Evolutionary conservation across 2,797 vertebrate genomes (phyloP), one percentile per base, ranked within the genome.

Genomic region (Numenius phaeopus): DNA sequence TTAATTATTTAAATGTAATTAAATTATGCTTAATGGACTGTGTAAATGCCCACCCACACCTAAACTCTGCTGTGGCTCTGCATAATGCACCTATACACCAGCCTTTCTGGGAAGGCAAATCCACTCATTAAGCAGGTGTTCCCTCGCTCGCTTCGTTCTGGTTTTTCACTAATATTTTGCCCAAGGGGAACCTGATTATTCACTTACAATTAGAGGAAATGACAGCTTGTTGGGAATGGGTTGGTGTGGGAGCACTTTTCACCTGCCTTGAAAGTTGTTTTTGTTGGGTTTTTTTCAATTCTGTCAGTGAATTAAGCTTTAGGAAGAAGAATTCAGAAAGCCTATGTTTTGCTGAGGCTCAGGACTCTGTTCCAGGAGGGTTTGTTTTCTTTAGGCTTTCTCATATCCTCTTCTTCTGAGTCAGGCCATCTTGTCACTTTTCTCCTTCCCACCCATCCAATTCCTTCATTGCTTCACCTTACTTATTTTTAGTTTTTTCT

Each of bases 1-100:
- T 94, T 94, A 96, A 89, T 90, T 94, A 94, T 91, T 96, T 89
- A 87, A 97, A 88, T 92, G 67, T 67, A 85, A 81, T 83, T 89
- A 85, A 93, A 90, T 96, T 52, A 83, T 83, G 69, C 69, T 85
- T 96, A 97, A 91, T 91, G 5, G 47, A 40, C 86, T 91, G 64
- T 91, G 62, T 70, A 95, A 92, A 59, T 27, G 73, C 65, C 76
- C 26, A 0, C 93, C 95, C 91, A 96, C 78, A 85, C 49, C 44
- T 76, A 32, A 76, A 55, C 67, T 96, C n/a, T 67, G 67, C 83
- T 89, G 81, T 82, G 52, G 39, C 27, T 93, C 66, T 94, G 78
- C 67, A 58, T 87, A 93, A 87, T 75, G 83, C 30, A 69, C 40
- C 34, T 67, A 16, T 46, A 71, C 21, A 32, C 26, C 52, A 71